phyloP scores from a whole-genome alignment of 2,797 vertebrate genomes.

The Anas bernieri region DNA sequence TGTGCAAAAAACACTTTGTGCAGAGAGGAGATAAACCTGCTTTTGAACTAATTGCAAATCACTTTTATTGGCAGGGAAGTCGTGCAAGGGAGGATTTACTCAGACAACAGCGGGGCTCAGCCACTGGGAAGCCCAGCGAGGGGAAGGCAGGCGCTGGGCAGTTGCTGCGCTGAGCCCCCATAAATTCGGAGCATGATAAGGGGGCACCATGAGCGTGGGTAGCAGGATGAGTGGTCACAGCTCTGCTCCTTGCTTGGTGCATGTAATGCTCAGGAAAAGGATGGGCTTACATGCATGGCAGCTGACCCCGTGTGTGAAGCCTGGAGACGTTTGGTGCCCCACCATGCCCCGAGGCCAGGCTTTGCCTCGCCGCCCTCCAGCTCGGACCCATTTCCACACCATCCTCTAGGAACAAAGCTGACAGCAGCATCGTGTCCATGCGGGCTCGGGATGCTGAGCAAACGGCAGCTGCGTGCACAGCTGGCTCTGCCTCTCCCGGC shows the following conservation, averaged over 20 bases:
- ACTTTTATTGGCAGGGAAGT: not conserved
- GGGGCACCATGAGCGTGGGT: no score
- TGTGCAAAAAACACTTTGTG: not conserved
- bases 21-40: not conserved
- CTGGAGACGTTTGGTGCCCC: no score
- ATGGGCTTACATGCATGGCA: no score
- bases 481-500: not conserved
- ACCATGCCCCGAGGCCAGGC: no score
- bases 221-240: no score
- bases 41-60: slow-evolving; percentile 31
- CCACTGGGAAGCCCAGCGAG: not conserved
- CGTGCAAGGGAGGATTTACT: not conserved
- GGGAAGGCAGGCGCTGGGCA: not conserved
- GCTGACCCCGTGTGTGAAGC: no score
- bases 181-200: no score
- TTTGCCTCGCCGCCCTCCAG: fast-evolving
- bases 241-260: no score
- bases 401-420: not conserved
- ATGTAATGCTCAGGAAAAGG: no score
- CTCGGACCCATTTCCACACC: fast-evolving
- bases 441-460: not conserved
- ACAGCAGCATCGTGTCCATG: not conserved
- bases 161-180: not conserved
- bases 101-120: not conserved
- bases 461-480: not conserved